Evolutionary conservation across 2,797 vertebrate genomes (phyloP).

Genomic region (Pagetopsis macropterus): DNA sequence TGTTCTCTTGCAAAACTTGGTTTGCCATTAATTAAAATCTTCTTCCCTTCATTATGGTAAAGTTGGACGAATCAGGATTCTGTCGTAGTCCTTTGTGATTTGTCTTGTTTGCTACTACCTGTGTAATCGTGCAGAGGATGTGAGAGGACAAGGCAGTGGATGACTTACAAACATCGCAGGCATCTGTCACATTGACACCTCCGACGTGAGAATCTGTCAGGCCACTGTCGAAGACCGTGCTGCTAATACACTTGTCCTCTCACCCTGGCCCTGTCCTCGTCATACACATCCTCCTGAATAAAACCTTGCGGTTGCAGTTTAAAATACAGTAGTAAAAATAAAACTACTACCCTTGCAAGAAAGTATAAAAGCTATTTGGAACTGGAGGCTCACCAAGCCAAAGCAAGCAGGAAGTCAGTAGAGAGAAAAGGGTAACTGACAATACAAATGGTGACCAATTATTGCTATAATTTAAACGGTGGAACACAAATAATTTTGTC

Average conservation of each 20-base stretch:
- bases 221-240: slow-evolving; percentile 60
- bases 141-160: slow-evolving; percentile 46
- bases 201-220: slow-evolving; percentile 66
- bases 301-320: neutral
- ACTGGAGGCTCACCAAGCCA: neutral
- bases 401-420: neutral
- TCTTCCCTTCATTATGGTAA: neutral
- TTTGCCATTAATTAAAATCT: slow-evolving; percentile 3
- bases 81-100: slow-evolving; percentile 14
- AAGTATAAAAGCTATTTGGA: neutral
- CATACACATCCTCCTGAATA: neutral
- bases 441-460: too few relatives aligned
- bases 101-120: slow-evolving; percentile 36
- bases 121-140: slow-evolving; percentile 53
- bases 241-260: slow-evolving; percentile 35
- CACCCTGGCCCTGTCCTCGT: slow-evolving; percentile 8
- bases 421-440: too few relatives aligned
- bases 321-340: slow-evolving; percentile 4
- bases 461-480: too few relatives aligned
- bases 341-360: neutral
- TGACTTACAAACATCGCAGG: slow-evolving; percentile 71
- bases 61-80: slow-evolving; percentile 14
- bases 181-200: slow-evolving; percentile 71
- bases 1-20: neutral
- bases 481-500: too few relatives aligned